phyloP scores from a whole-genome alignment of 2,888 invertebrate genomes.

The Meiosimyza decipiens region DNA sequence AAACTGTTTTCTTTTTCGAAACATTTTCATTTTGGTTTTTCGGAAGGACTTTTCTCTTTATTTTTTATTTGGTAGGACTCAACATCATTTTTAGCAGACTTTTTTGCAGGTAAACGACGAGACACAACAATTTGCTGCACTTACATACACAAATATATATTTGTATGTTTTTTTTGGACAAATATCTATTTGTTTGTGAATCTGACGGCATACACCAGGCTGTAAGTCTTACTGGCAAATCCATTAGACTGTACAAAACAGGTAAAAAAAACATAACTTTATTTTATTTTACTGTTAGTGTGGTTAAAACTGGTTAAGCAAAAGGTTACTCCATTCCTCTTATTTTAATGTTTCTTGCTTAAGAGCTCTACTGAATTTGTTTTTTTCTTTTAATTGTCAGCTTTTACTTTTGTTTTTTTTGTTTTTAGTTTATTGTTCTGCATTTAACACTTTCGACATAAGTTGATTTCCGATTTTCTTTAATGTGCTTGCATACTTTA shows the following conservation, averaged over 20 bases:
- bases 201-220: background rate
- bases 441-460: slow-evolving; percentile 58
- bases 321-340: background rate
- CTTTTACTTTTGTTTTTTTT: background rate
- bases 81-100: slow-evolving; percentile 12
- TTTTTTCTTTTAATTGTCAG: too few relatives aligned
- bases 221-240: background rate
- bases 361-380: too few relatives aligned
- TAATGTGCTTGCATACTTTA: background rate
- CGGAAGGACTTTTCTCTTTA: background rate
- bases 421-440: background rate
- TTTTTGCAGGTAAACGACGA: background rate
- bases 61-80: background rate
- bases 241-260: background rate
- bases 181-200: too few relatives aligned
- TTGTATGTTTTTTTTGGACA: slow-evolving; percentile 11
- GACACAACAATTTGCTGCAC: background rate
- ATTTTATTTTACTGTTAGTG: background rate
- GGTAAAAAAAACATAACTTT: background rate
- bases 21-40: too few relatives aligned
- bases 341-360: too few relatives aligned
- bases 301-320: background rate
- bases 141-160: background rate
- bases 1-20: slow-evolving; percentile 26
- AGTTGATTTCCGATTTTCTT: slow-evolving; percentile 47